Evolutionary conservation across 2,113 vertebrate genomes (phyloP).

Genomic region (Glaucomys volans): DNA sequence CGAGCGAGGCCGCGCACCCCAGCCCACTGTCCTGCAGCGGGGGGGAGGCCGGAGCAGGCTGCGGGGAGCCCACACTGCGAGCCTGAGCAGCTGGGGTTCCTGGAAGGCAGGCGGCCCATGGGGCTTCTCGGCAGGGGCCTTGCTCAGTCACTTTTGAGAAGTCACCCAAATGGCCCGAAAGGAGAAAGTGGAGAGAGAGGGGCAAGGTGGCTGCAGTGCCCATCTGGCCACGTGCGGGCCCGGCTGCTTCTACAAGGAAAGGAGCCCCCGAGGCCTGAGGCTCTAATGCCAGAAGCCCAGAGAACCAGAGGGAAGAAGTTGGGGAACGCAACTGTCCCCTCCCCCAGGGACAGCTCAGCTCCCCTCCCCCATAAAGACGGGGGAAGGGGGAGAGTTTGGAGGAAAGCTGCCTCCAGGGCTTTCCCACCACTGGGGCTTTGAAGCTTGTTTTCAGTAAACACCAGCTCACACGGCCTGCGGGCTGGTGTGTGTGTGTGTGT

Average conservation of each 20-base stretch:
- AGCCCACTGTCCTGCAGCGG: neutral
- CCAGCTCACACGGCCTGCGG: neutral
- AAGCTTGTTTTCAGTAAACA: conserved; percentile 72
- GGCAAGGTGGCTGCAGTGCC: neutral
- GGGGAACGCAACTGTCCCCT: neutral
- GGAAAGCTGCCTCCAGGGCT: conserved; percentile 46
- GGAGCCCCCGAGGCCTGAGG: neutral
- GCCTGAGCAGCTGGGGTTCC: neutral
- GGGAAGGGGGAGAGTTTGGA: neutral
- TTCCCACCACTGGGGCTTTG: conserved; percentile 35
- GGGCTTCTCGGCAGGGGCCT: neutral
- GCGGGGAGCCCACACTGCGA: no score
- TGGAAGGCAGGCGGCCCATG: neutral
- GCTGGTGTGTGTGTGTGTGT: neutral
- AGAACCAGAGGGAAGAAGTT: neutral
- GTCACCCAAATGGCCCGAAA: neutral
- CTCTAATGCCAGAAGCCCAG: neutral
- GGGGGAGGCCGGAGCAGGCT: neutral
- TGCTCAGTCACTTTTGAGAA: neutral
- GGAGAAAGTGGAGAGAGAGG: neutral
- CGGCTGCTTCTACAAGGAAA: neutral
- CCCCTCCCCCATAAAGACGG: neutral
- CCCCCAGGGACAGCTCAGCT: neutral
- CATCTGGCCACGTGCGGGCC: neutral
- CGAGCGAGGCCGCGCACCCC: neutral